phyloP scores from a whole-genome alignment of 2,888 invertebrate species.

The Xestia xanthographa region DNA sequence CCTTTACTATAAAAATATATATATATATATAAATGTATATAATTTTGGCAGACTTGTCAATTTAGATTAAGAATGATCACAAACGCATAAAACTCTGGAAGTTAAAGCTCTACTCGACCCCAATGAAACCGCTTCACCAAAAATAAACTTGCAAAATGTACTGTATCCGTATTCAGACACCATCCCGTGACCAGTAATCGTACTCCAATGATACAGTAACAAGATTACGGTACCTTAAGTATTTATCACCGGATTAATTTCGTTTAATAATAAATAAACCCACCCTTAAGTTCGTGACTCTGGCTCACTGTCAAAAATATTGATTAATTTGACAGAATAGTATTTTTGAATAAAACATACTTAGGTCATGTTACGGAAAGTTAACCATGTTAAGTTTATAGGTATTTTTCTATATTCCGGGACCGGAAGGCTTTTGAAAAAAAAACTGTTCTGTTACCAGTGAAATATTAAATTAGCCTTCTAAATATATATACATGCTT shows the following conservation, averaged over 20 bases:
- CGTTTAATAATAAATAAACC: conserved; percentile 75
- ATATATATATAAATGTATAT: no score
- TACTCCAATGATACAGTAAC: conserved; percentile 79
- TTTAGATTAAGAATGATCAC: background rate
- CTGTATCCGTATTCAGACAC: conserved; percentile 6
- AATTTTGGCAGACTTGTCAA: background rate
- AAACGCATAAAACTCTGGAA: background rate
- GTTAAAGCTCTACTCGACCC: conserved; percentile 1
- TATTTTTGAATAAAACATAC: conserved; percentile 62
- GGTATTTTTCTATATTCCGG: background rate
- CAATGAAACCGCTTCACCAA: background rate
- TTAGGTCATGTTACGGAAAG: conserved; percentile 39
- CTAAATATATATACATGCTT: no score
- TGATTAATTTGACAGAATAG: conserved; percentile 73
- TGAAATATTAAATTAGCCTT: background rate
- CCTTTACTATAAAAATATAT: no score
- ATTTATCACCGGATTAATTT: conserved; percentile 82
- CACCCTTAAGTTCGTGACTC: conserved; percentile 74
- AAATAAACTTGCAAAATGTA: conserved; percentile 32
- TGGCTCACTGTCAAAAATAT: conserved; percentile 71
- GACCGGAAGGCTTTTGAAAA: no score
- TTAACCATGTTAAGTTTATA: background rate
- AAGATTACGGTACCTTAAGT: conserved; percentile 81
- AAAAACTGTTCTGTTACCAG: no score
- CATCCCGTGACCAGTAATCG: conserved; percentile 59